These are phyloP conservation scores for Hafferia zeledoni DNA, from an alignment of 2,797 vertebrate genomes.

Conservation along the genomic window DNA sequence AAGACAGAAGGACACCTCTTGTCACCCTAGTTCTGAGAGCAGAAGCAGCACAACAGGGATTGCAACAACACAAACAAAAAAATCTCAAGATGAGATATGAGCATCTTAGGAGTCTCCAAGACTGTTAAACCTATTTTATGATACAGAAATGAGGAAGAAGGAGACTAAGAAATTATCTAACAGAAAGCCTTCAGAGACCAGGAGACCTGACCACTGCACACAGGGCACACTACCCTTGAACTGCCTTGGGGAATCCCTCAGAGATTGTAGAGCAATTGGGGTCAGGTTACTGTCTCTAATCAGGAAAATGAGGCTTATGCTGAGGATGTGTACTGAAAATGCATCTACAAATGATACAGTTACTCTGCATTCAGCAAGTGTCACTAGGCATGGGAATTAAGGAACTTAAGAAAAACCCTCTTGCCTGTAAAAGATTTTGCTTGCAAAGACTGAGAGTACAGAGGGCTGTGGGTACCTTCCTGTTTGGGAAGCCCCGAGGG, in stretches of 20 bases:
- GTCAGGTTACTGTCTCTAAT: neutral
- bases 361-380: neutral
- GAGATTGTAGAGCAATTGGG: neutral
- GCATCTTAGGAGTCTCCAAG: neutral
- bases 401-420: neutral
- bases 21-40: neutral
- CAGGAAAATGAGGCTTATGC: neutral
- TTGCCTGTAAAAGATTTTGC: neutral
- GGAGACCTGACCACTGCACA: neutral
- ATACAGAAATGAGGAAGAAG: neutral
- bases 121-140: neutral
- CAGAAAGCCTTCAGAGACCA: neutral
- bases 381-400: neutral
- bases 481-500: fast-evolving
- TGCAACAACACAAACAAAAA: neutral
- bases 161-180: neutral
- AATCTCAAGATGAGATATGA: neutral
- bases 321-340: neutral
- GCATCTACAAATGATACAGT: neutral
- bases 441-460: neutral
- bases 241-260: neutral
- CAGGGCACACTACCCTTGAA: fast-evolving
- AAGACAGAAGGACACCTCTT: neutral
- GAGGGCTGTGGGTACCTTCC: neutral
- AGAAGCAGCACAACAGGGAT: neutral